Evolutionary conservation across 2,113 vertebrate genomes (phyloP), one percentile per base, ranked within the genome.

Genomic region (cattle (Bos taurus)): DNA sequence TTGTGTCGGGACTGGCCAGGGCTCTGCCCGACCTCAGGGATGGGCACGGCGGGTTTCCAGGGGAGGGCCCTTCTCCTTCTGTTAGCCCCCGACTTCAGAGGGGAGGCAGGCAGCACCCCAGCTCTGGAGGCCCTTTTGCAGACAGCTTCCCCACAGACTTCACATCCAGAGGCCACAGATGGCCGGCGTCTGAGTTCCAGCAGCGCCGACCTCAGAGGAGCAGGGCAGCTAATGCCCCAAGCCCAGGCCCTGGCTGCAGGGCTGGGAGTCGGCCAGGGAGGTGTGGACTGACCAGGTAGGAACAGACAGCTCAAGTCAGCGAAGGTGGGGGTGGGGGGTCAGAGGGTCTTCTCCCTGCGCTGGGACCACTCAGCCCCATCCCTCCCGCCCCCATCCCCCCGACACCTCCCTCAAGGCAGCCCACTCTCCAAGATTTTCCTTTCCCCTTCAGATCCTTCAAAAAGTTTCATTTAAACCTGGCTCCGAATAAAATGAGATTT

Each of bases 241-340:
- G 17, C 88, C 13, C 50, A 56, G 40, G 9, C 26, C 36, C 16
- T 11, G 30, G 85, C 28, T 33, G 48, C 23, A 54, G 60, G 60
- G 64, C 1, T 8, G 46, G 17, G 43, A 26, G 28, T 43, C 7
- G 36, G 88, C 52, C n/a, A 15, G 88, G 57, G 25, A 50, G 25
- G 4, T 12, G 12, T 40, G n/a, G 30, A 5, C 1, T 0, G 21
- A 26, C 21, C 3, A 5, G 17, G 10, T 2, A 0, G 21, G n/a
- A 7, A 21, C 3, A 59, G 33, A 33, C 28, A 21, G 14, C n/a
- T 25, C 14, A 25, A 12, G 33, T 13, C 23, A 33, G 7, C 1
- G 3, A 23, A 2, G 13, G 28, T 30, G 19, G 1, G 21, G n/a
- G 17, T 3, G 1, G 30, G 19, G 26, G 16, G 9, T n/a, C 30